A percentile compares a stretch with the other conserved stretches of the same genome.
phyloP scores from a whole-genome alignment of 2,888 invertebrate species.

The Platycheirus rosarum region DNA sequence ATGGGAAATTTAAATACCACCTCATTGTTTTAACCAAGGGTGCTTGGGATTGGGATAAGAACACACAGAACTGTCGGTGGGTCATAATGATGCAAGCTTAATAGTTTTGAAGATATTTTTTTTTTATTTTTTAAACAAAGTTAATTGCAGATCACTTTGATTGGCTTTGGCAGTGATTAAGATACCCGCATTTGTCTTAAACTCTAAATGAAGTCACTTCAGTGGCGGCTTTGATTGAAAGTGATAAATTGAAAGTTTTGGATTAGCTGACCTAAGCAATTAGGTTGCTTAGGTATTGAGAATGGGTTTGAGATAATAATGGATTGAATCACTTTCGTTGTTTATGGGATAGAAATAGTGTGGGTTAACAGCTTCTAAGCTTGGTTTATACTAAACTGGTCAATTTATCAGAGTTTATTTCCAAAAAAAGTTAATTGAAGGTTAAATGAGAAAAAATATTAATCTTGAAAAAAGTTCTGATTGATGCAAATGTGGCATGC shows the following conservation, averaged over 20 bases:
- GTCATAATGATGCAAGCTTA: constrained; percentile 39
- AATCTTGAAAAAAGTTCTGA: no score
- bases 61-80: neutral
- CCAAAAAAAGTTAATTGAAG: no score
- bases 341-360: neutral
- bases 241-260: constrained; percentile 20
- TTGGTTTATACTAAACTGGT: no score
- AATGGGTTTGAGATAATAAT: constrained; percentile 18
- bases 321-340: constrained; percentile 22
- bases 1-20: constrained; percentile 34
- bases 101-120: neutral
- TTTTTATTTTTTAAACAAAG: constrained; percentile 5
- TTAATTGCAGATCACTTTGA: constrained; percentile 26
- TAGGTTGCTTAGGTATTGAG: constrained; percentile 5
- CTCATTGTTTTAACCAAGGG: constrained; percentile 19
- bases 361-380: neutral
- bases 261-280: constrained; percentile 4
- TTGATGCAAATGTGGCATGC: no score
- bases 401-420: no score
- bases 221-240: neutral
- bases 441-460: no score
- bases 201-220: constrained; percentile 20
- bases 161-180: constrained; percentile 29
- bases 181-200: constrained; percentile 12
- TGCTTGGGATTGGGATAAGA: constrained; percentile 17